Evolutionary conservation across 2,888 invertebrate species (phyloP).

Genomic region (Drosophila kanekoi): DNA sequence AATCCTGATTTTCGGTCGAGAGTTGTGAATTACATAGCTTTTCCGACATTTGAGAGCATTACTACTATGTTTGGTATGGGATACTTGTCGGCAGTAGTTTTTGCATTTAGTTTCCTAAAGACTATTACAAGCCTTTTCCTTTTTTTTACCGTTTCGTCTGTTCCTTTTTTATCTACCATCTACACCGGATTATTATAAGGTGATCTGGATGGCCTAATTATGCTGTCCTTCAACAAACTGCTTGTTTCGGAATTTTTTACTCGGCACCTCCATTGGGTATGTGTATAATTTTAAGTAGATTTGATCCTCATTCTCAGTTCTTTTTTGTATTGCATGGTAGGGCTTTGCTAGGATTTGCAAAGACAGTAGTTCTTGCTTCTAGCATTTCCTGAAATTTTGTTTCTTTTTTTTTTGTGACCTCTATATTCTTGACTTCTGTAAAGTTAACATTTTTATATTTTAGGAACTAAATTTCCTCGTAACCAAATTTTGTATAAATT

Average conservation of each 20-base stretch:
- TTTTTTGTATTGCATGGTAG: not conserved
- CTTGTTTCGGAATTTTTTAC: not conserved
- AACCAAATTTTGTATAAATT: no score
- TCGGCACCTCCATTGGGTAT: slow-evolving; percentile 8
- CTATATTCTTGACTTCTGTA: not conserved
- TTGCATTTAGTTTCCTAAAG: not conserved
- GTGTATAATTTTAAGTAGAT: not conserved
- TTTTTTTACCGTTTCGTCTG: not conserved
- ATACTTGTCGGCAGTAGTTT: slow-evolving; percentile 71
- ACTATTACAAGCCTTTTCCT: slow-evolving; percentile 4
- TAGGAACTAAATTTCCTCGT: no score
- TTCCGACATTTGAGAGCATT: slow-evolving; percentile 77
- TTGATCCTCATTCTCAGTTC: not conserved
- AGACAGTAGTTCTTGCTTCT: not conserved
- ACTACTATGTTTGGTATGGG: slow-evolving; percentile 81
- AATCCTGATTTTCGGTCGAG: slow-evolving; percentile 31
- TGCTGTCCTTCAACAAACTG: no score
- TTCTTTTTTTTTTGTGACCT: not conserved
- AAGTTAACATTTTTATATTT: not conserved
- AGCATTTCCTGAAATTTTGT: not conserved
- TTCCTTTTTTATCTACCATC: not conserved
- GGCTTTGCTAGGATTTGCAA: not conserved
- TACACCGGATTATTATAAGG: slow-evolving; percentile 13
- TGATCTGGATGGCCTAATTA: not conserved
- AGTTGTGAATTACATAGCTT: slow-evolving; percentile 78